Percentiles rank a stretch among this genome's conserved stretches.
Evolutionary conservation across 1,140 invertebrate species (phyloP).

Genomic region (Bombus fervidus): DNA sequence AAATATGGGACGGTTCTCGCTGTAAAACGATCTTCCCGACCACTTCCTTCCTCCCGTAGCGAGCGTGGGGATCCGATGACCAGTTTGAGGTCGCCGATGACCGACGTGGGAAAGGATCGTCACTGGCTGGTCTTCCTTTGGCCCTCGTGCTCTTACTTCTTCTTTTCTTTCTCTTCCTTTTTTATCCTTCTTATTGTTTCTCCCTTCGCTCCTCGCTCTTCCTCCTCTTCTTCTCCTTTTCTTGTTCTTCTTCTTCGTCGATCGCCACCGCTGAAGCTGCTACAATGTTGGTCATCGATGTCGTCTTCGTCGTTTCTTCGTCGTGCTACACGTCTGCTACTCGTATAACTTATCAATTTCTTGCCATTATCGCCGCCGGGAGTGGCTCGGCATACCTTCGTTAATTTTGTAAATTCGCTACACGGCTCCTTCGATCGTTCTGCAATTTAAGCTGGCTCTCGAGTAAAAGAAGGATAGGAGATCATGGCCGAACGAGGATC

Average conservation of each 20-base stretch:
- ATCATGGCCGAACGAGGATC: background rate
- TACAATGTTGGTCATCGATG: background rate
- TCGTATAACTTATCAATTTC: slow-evolving; percentile 61
- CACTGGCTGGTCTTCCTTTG: slow-evolving; percentile 63
- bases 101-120: slow-evolving; percentile 82
- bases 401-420: slow-evolving; percentile 45
- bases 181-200: slow-evolving; percentile 53
- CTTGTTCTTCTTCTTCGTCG: slow-evolving; percentile 17
- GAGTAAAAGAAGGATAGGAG: no score
- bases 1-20: slow-evolving; percentile 70
- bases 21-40: slow-evolving; percentile 81
- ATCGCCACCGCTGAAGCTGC: background rate
- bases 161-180: slow-evolving; percentile 37
- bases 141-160: slow-evolving; percentile 30
- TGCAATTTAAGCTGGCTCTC: slow-evolving; percentile 8
- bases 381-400: slow-evolving; percentile 18
- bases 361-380: slow-evolving; percentile 40
- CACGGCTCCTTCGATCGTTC: background rate
- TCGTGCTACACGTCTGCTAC: slow-evolving; percentile 15
- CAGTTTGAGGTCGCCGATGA: slow-evolving; percentile 81
- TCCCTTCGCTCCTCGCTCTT: slow-evolving; percentile 32
- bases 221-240: slow-evolving; percentile 39
- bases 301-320: slow-evolving; percentile 29
- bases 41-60: slow-evolving; percentile 80
- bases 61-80: slow-evolving; percentile 79